Evolutionary conservation across 2,113 vertebrate genomes (phyloP).

Genomic region (Scytalopus superciliaris): DNA sequence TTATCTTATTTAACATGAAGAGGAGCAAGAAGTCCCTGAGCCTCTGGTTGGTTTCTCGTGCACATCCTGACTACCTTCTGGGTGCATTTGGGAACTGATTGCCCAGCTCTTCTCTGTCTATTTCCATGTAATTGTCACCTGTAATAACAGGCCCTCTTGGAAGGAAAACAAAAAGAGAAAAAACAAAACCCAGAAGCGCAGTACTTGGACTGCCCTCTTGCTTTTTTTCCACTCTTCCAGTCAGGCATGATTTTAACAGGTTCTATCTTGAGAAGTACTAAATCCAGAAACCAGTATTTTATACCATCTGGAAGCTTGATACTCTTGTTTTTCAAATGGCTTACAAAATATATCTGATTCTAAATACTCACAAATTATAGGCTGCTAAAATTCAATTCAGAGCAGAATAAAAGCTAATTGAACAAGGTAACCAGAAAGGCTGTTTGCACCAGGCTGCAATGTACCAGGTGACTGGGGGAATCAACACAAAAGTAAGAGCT

Average conservation of each 20-base stretch:
- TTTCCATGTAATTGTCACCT: neutral
- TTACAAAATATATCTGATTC: constrained; percentile 48
- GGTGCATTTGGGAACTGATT: neutral
- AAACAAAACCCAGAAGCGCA: neutral
- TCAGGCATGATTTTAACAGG: constrained; percentile 39
- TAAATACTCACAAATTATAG: constrained; percentile 7
- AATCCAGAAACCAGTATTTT: constrained; percentile 56
- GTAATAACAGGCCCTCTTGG: neutral
- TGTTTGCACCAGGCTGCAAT: too few species aligned
- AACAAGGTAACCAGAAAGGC: neutral
- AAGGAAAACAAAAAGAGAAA: neutral
- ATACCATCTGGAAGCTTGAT: constrained; percentile 55
- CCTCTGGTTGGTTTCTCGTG: neutral
- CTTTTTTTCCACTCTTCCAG: constrained; percentile 25
- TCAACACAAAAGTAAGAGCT: neutral
- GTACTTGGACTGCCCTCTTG: constrained; percentile 13
- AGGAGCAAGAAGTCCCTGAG: neutral
- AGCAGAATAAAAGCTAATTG: neutral
- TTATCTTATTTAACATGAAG: neutral
- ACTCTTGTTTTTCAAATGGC: constrained; percentile 51
- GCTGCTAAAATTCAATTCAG: neutral
- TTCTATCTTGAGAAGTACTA: constrained; percentile 58
- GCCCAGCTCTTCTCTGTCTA: neutral
- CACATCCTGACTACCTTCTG: neutral
- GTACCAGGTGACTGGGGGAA: neutral